Conservation (phyloP, 1,140 invertebrate species). For the Lepidostoma basale region DNA sequence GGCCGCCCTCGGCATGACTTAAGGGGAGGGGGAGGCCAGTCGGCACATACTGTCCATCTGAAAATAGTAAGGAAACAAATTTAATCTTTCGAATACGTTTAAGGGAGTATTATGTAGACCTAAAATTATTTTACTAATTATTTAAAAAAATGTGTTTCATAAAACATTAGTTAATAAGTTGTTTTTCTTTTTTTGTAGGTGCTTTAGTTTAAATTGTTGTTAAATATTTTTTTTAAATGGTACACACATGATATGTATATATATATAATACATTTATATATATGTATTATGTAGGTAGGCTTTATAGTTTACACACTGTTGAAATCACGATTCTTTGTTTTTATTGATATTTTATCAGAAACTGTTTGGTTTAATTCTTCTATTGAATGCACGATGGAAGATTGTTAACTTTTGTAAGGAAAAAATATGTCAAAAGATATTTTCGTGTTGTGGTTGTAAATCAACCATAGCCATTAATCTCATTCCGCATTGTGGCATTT, state of each 20-base stretch:
- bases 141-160: constrained; percentile 12
- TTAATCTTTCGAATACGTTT: constrained; percentile 15
- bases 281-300: too few relatives aligned
- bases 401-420: not conserved
- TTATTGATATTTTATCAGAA: too few relatives aligned
- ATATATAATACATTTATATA: too few relatives aligned
- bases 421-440: constrained; percentile 8
- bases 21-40: too few relatives aligned
- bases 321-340: too few relatives aligned
- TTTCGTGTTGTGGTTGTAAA: not conserved
- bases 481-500: constrained; percentile 12
- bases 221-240: not conserved
- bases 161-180: constrained; percentile 7
- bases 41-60: too few relatives aligned
- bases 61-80: too few relatives aligned
- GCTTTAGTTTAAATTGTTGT: constrained; percentile 1
- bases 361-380: not conserved
- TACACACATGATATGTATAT: too few relatives aligned
- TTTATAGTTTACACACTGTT: not conserved
- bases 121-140: constrained; percentile 11
- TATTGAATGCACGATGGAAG: not conserved
- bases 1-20: too few relatives aligned
- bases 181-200: constrained; percentile 10
- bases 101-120: constrained; percentile 12
- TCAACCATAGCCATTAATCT: not conserved